These are phyloP conservation scores for Cryptoprocta ferox DNA, from an alignment of 2,797 vertebrate genomes.

Conservation along the genomic window DNA sequence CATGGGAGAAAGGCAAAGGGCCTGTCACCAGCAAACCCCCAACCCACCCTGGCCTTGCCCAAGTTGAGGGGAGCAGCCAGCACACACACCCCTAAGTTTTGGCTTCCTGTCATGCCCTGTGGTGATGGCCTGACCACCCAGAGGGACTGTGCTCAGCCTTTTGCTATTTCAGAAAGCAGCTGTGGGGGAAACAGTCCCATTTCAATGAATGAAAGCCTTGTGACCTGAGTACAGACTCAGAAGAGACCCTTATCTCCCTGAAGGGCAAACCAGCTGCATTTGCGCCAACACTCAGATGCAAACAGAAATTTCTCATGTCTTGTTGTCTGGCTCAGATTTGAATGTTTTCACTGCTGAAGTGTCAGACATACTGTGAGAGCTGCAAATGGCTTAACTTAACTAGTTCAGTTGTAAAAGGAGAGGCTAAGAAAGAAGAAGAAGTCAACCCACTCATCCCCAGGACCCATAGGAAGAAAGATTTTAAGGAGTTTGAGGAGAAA, in stretches of 20 bases:
- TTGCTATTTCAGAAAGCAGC: neutral
- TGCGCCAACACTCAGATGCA: neutral
- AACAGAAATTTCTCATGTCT: neutral
- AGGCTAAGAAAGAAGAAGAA: neutral
- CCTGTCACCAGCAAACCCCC: neutral
- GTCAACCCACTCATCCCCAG: neutral
- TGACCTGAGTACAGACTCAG: neutral
- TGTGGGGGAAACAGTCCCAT: neutral
- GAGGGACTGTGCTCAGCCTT: neutral
- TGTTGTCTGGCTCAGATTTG: neutral
- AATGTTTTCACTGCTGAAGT: conserved; percentile 13
- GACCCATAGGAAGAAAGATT: neutral
- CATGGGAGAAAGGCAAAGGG: neutral
- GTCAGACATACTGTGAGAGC: neutral
- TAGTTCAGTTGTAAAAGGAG: neutral
- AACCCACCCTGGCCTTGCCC: neutral
- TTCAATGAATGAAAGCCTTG: neutral
- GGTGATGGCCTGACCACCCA: neutral
- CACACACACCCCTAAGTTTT: neutral
- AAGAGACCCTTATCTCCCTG: neutral
- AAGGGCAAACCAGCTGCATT: neutral
- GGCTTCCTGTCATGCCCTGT: neutral
- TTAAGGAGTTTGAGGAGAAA: neutral
- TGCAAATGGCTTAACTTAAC: neutral
- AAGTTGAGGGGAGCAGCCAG: neutral